Evolutionary conservation across 2,113 vertebrate genomes (phyloP), one percentile per base, ranked within the genome.

Genomic region (Tor tambroides): DNA sequence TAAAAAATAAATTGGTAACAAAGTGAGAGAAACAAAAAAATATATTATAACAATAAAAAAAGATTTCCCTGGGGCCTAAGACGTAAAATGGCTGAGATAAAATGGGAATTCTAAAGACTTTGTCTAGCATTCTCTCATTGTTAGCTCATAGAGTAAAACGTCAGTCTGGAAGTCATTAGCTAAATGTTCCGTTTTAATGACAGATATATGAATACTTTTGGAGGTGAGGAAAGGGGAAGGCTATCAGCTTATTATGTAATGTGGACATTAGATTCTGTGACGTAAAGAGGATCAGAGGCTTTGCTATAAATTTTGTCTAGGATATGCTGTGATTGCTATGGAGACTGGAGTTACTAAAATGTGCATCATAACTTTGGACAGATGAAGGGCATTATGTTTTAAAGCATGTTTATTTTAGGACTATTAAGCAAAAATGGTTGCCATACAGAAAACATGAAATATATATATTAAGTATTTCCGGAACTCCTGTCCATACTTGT

Each of bases 141-240:
- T 80, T 54, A 28, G 49, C 87, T 86, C 74, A 78, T 4, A 65
- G 84, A 81, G 19, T 86, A 8, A 69, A 65, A 67, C 26, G 63
- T 85, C 84, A 86, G 75, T 84, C 80, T 88, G 84, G 80, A 88
- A 88, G 67, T 72, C 85, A 88, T 90, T 88, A 90, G 54, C 51
- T 54, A 49, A 75, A 80, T 32, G 65, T 74, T 80, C 51, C 21
- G 5, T 86, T 80, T 81, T 51, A 85, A 67, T 74, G 49, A 51
- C 43, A 84, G 89, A 86, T 80, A 87, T 88, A 76, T 86, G 80
- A 87, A 88, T 84, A 23, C 84, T 86, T 78, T 86, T 59, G 26
- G 81, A 74, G 78, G 80, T 69, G 83, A 61, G 43, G 65, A 61
- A 28, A 71, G 80, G 43, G 77, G 46, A 76, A 86, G 59, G 56